A percentile compares a stretch with the other conserved stretches of the same genome.
Evolutionary conservation across 2,113 vertebrate species (phyloP).

Genomic region (Nansenia antarctica): DNA sequence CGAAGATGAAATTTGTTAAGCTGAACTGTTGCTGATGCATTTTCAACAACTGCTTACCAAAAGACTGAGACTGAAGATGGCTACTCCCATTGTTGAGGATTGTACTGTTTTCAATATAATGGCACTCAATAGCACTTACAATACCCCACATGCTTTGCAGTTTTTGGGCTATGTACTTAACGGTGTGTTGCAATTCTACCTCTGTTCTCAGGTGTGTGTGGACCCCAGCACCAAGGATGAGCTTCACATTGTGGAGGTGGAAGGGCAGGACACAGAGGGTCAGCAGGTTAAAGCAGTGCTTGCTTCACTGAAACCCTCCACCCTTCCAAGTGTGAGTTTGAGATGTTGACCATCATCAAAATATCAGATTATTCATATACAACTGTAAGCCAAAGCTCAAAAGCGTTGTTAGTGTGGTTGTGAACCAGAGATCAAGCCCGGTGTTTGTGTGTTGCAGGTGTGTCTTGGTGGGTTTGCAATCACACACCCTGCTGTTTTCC

Average conservation of each 20-base stretch:
- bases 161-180: too few species aligned
- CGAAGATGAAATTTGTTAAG: too few species aligned
- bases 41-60: too few species aligned
- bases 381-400: neutral
- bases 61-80: too few species aligned
- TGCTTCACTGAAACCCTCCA: constrained; percentile 90
- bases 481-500: constrained; percentile 87
- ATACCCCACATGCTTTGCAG: too few species aligned
- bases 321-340: constrained; percentile 88
- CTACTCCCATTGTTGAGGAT: too few species aligned
- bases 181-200: too few species aligned
- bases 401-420: neutral
- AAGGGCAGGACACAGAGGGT: constrained; percentile 89
- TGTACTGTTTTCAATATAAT: too few species aligned
- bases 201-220: constrained; percentile 83
- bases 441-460: constrained; percentile 77
- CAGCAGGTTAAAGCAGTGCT: constrained; percentile 86
- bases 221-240: constrained; percentile 89
- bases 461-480: constrained; percentile 94
- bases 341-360: neutral
- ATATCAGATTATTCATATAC: neutral
- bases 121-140: too few species aligned
- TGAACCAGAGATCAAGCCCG: too few species aligned
- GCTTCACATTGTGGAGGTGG: constrained; percentile 90
- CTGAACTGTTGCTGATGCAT: too few species aligned